phyloP scores from a whole-genome alignment of 2,113 vertebrate species.

The Rafetus swinhoei region DNA sequence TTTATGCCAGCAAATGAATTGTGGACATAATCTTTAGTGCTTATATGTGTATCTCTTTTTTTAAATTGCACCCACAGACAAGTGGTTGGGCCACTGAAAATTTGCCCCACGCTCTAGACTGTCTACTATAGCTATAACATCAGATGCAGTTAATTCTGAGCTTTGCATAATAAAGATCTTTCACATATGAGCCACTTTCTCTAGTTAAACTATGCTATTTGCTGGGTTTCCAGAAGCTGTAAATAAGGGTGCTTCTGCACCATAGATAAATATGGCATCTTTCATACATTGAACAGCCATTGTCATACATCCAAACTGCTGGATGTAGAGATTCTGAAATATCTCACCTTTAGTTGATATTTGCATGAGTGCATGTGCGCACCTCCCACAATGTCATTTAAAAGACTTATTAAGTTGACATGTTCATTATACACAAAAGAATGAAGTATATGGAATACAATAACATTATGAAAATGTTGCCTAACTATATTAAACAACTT shows the following conservation, averaged over 20 bases:
- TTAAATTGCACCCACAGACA: not conserved
- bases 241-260: not conserved
- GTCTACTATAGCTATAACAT: not conserved
- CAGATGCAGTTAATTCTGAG: not conserved
- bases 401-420: not conserved
- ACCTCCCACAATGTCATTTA: not conserved
- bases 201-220: not conserved
- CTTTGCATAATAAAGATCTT: not conserved
- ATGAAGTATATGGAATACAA: not conserved
- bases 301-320: not conserved
- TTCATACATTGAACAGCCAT: not conserved
- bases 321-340: not conserved
- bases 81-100: not conserved
- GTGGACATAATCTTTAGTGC: not conserved
- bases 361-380: not conserved
- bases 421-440: not conserved
- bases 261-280: not conserved
- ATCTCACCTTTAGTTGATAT: not conserved
- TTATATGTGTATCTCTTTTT: not conserved
- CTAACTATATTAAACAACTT: not conserved
- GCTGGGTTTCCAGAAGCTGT: not conserved
- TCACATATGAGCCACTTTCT: not conserved
- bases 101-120: not conserved
- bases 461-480: not conserved
- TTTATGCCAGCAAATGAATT: not conserved